phyloP scores from a whole-genome alignment of 2,888 invertebrate genomes.

The Amiota communis region DNA sequence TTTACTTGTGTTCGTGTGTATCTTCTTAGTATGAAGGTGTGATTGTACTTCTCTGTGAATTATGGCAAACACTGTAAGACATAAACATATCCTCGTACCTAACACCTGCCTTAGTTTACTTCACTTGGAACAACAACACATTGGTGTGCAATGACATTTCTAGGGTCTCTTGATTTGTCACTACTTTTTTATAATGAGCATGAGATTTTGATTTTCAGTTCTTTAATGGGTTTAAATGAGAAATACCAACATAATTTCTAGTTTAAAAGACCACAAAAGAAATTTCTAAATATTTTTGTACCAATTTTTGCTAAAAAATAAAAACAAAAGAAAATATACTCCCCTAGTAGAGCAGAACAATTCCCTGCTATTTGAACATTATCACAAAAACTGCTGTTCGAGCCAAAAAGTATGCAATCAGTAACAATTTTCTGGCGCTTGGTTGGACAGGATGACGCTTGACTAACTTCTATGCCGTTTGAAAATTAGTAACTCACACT shows the following conservation, averaged over 20 bases:
- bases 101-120: no score
- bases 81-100: not conserved
- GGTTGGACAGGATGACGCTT: slow-evolving; percentile 19
- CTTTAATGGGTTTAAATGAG: no score
- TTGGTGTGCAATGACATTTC: not conserved
- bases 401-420: slow-evolving; percentile 29
- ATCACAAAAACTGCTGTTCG: not conserved
- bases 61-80: slow-evolving; percentile 36
- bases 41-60: slow-evolving; percentile 32
- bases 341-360: no score
- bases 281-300: no score
- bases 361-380: no score
- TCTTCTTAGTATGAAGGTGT: not conserved
- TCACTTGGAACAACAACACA: no score
- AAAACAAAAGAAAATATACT: no score
- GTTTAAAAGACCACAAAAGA: no score
- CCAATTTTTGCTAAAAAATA: no score
- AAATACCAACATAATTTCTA: no score
- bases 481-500: slow-evolving; percentile 12
- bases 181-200: not conserved
- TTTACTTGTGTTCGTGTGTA: not conserved
- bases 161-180: not conserved
- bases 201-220: not conserved
- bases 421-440: slow-evolving; percentile 28
- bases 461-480: not conserved